Percentiles rank a stretch among this genome's conserved stretches.
Conservation (phyloP, 2,888 invertebrate species). For the Alloplasta piceator region DNA sequence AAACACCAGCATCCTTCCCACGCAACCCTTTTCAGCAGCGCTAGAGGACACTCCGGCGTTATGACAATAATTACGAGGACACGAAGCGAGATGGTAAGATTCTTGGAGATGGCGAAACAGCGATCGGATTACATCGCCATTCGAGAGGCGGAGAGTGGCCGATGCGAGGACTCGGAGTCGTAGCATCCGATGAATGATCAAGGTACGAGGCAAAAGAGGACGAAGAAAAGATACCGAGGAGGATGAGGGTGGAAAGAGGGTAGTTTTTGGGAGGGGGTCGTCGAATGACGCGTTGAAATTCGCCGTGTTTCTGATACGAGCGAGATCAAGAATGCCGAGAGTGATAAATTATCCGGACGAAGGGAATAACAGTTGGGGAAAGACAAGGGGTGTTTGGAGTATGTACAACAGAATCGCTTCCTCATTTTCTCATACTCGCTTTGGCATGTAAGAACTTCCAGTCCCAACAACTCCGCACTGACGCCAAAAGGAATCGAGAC, state of each 20-base stretch:
- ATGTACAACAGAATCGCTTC: constrained; percentile 33
- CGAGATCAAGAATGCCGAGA: constrained; percentile 48
- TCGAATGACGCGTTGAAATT: constrained; percentile 63
- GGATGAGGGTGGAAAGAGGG: not conserved
- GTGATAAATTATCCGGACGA: constrained; percentile 66
- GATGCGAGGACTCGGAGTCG: constrained; percentile 37
- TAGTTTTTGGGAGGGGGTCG: constrained; percentile 21
- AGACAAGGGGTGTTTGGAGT: constrained; percentile 61
- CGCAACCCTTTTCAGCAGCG: constrained; percentile 66
- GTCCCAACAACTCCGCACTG: not conserved
- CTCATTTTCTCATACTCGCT: constrained; percentile 52
- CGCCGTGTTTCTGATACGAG: constrained; percentile 45
- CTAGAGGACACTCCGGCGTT: constrained; percentile 54
- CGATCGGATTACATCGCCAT: constrained; percentile 68
- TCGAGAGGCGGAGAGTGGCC: constrained; percentile 47
- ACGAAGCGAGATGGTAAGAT: constrained; percentile 15
- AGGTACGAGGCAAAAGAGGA: constrained; percentile 3
- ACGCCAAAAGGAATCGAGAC: constrained; percentile 46
- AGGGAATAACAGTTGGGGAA: constrained; percentile 58
- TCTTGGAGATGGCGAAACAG: constrained; percentile 10
- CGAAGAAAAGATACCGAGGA: not conserved
- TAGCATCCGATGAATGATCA: constrained; percentile 33
- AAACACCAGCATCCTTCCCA: constrained; percentile 52
- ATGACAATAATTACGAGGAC: constrained; percentile 66
- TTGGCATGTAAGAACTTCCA: constrained; percentile 42